Evolutionary conservation across 2,888 invertebrate genomes (phyloP).

Genomic region (Serrognathus titanus): DNA sequence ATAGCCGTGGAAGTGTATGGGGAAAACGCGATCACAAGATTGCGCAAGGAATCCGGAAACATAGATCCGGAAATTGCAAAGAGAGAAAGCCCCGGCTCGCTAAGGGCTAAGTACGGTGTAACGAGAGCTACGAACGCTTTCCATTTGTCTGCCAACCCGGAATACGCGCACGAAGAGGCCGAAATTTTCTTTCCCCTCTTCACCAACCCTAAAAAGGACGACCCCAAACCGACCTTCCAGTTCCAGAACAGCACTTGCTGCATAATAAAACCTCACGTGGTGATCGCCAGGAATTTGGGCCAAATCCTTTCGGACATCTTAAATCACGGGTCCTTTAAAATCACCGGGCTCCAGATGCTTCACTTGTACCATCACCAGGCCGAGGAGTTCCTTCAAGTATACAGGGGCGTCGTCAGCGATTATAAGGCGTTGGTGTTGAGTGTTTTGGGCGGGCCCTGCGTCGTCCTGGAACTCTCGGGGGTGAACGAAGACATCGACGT

Average conservation of each 20-base stretch:
- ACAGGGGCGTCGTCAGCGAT: constrained; percentile 82
- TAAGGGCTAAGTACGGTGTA: constrained; percentile 65
- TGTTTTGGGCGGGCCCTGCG: constrained; percentile 78
- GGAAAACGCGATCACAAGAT: constrained; percentile 60
- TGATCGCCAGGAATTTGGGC: constrained; percentile 72
- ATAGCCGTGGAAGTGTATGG: constrained; percentile 73
- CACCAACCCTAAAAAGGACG: constrained; percentile 18
- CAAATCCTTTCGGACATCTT: constrained; percentile 69
- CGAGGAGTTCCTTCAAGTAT: constrained; percentile 89
- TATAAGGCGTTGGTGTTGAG: constrained; percentile 78
- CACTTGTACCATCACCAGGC: constrained; percentile 77
- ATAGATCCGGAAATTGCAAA: constrained; percentile 60
- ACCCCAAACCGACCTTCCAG: constrained; percentile 52
- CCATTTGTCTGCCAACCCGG: constrained; percentile 60
- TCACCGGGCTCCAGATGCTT: constrained; percentile 78
- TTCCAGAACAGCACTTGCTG: constrained; percentile 72
- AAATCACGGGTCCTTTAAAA: constrained; percentile 66
- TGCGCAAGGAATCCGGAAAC: constrained; percentile 61
- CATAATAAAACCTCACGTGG: constrained; percentile 86
- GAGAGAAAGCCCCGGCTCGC: constrained; percentile 52
- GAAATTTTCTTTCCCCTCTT: constrained; percentile 61
- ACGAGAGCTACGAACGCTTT: constrained; percentile 67
- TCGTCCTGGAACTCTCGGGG: constrained; percentile 78
- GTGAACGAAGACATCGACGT: constrained; percentile 55
- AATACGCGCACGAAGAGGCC: constrained; percentile 54